Conservation (phyloP, 2,113 vertebrate genomes). For the Numenius arquata region DNA sequence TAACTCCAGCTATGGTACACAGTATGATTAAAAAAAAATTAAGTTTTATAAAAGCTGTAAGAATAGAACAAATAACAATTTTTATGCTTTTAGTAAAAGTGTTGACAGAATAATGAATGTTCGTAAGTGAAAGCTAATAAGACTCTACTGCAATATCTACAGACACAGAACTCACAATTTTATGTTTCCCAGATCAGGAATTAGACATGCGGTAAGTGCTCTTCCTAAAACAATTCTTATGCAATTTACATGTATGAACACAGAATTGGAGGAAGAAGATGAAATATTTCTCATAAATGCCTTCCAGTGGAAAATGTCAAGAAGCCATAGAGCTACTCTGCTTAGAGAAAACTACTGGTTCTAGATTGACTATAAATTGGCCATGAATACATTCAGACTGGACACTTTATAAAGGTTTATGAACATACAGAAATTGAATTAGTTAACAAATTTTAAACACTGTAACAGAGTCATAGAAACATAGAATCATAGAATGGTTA, state of each 20-base stretch:
- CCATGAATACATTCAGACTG: neutral
- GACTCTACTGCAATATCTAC: neutral
- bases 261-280: neutral
- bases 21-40: accelerated
- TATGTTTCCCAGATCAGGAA: neutral
- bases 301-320: neutral
- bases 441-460: neutral
- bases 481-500: too few relatives aligned
- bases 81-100: neutral
- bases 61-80: neutral
- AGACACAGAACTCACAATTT: neutral
- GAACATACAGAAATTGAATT: neutral
- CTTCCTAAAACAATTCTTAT: neutral
- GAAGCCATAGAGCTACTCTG: neutral
- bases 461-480: neutral
- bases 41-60: neutral
- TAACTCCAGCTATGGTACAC: neutral
- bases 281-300: neutral
- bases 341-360: neutral
- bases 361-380: neutral
- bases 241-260: neutral
- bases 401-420: neutral
- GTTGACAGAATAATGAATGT: neutral
- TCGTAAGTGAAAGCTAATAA: neutral
- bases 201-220: neutral